phyloP scores from a whole-genome alignment of 2,888 invertebrate species.

The Clostera curtula region DNA sequence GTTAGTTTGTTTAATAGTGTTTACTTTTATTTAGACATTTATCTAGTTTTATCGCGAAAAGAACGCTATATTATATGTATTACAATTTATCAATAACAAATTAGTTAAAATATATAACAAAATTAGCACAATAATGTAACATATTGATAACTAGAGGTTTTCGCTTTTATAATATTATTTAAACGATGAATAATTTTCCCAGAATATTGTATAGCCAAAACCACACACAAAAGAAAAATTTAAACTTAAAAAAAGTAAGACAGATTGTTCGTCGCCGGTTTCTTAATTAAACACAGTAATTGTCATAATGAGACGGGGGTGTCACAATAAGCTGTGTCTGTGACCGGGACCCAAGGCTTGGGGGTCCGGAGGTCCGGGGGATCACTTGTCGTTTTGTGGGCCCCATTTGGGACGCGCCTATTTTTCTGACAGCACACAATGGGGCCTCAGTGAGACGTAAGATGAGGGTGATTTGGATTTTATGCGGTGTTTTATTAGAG shows the following conservation, averaged over 20 bases:
- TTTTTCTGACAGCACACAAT: conserved; percentile 10
- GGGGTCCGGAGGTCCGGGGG: no score
- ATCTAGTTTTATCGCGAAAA: no score
- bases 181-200: no score
- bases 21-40: no score
- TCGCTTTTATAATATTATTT: no score
- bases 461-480: background rate
- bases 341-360: background rate
- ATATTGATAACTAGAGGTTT: no score
- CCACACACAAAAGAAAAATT: conserved; percentile 1
- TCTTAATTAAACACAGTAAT: conserved; percentile 52
- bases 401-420: conserved; percentile 9
- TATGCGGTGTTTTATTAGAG: background rate
- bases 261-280: conserved; percentile 30
- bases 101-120: no score
- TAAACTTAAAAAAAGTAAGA: conserved; percentile 22
- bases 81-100: no score
- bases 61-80: no score
- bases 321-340: conserved; percentile 29
- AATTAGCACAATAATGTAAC: no score
- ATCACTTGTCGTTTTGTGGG: conserved; percentile 15
- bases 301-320: conserved; percentile 31
- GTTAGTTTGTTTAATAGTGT: no score
- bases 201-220: conserved; percentile 3
- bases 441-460: background rate